These are phyloP conservation scores for Petrocephalus microphthalmus DNA, from an alignment of 2,113 vertebrate genomes.

Conservation along the genomic window DNA sequence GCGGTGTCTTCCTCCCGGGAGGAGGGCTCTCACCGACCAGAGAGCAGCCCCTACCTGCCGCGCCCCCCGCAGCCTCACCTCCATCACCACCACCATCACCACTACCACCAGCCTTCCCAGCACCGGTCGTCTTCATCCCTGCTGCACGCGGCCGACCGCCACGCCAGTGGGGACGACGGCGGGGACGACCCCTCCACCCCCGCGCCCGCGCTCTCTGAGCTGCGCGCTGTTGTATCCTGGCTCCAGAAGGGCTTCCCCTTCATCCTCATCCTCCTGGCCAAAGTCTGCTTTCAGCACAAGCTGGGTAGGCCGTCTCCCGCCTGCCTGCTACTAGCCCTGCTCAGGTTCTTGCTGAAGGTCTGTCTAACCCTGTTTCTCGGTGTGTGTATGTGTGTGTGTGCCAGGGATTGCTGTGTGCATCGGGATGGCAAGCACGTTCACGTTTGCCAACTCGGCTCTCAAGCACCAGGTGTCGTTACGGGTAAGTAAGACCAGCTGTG, in stretches of 20 bases:
- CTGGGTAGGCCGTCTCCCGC: constrained; percentile 61
- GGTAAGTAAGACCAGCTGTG: constrained; percentile 67
- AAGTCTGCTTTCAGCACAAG: constrained; percentile 96
- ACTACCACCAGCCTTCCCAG: constrained; percentile 75
- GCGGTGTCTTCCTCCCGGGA: constrained; percentile 68
- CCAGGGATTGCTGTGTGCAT: constrained; percentile 90
- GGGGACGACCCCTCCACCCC: constrained; percentile 71
- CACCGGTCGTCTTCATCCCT: constrained; percentile 69
- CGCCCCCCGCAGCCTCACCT: constrained; percentile 70
- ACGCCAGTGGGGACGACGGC: constrained; percentile 69
- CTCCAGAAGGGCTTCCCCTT: constrained; percentile 95
- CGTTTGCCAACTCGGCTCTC: constrained; percentile 85
- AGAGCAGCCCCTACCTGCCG: constrained; percentile 67
- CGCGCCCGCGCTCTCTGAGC: constrained; percentile 82
- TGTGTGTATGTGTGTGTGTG: not conserved
- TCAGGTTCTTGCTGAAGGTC: not conserved
- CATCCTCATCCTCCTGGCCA: constrained; percentile 88
- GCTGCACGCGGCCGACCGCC: constrained; percentile 77
- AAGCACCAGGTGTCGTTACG: constrained; percentile 89
- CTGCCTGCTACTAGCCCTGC: not conserved
- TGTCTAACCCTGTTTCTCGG: not conserved
- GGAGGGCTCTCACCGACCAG: constrained; percentile 67
- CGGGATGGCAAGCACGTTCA: constrained; percentile 92
- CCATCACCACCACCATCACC: constrained; percentile 70
- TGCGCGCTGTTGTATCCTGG: constrained; percentile 85